Evolutionary conservation across 1,140 invertebrate species (phyloP), one percentile per base, ranked within the genome.

Genomic region (Ceratina japonica): DNA sequence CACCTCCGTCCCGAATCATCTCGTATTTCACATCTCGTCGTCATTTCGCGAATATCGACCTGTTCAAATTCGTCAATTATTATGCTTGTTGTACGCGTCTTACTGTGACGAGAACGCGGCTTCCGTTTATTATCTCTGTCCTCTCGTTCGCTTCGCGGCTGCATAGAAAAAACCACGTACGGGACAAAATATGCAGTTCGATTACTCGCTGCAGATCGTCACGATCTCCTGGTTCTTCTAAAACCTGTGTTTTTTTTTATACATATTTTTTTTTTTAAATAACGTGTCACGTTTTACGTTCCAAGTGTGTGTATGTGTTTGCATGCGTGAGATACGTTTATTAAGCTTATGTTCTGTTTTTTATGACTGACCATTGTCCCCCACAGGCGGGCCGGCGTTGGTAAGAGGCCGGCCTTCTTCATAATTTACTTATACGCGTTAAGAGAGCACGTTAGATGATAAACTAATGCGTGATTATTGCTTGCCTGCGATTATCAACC

Each of bases 251-350:
- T 82, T 78, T 73, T 79, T 90, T 86, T 75, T 86, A 54, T 56
- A 56, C 85, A 16, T 27, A 18, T 56, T 84, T 24, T 27, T 44
- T 49, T 61, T 49, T 44, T 31, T 15, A 56, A 24, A 52, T 72
- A 68, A 61, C 56, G 74, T 70, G 58, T 70, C 37, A 54, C 66
- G 65, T 77, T 77, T 68, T 88, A 82, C 88, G 82, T 89, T 88
- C 80, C 78, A 81, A 86, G 73, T 88, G 91, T 89, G 88, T 91
- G 91, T 91, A 90, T 91, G 89, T 91, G 91, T 89, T 92, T 92
- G 91, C 91, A 92, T 92, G 91, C 89, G 87, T 92, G 91, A 91
- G 87, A 84, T 91, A 90, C 90, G 87, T 87, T 83, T 87, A 27
- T 91, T 91, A 89, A 87, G 74, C 89, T 89, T 75, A 75, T 37